Evolutionary conservation across 2,113 vertebrate genomes (phyloP), one percentile per base, ranked within the genome.

Genomic region (Apteryx owenii): DNA sequence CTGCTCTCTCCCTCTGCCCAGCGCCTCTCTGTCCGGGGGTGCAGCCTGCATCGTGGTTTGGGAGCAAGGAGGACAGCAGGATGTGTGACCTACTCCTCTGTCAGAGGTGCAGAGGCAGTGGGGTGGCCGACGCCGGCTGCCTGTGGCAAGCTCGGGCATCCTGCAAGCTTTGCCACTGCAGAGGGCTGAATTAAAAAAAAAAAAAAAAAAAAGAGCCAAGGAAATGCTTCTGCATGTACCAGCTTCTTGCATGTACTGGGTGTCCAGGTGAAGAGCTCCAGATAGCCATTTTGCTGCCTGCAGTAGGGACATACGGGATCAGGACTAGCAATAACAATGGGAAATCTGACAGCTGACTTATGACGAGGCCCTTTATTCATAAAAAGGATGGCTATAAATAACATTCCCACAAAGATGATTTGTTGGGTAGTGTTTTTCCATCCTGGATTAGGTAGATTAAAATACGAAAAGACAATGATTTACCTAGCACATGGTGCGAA

Each of bases 341-440:
- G 83, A 81, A 90, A 81, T 48, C 31, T 36, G 26, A 15, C 51
- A 73, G 88, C 93, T 56, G 81, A 40, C 42, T 75, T 82, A 3
- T 8, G 51, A 89, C 81, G 56, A 51, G 70, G 80, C 18, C 83
- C 65, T 89, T 66, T 88, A 77, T 70, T 85, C 85, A 85, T 12
- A 88, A 88, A 92, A 91, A 61, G 22, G 16, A 3, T 19, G 54
- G 40, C 78, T 94, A 69, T 61, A 92, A 96, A 97, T 80, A 82
- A 69, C 89, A 9, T 9, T 12, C 68, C 84, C 18, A 61, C 94
- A 53, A 58, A 5, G 89, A 42, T 18, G 75, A 44, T 8, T 60
- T 53, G 85, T 69, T 36, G 76, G 85, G 50, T 64, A 81, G 93
- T 38, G 56, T 54, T 96, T 95, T 93, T 68, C 92, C 92, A 72